These are phyloP conservation scores for Carcina quercana DNA, from an alignment of 2,888 invertebrate species.

Conservation along the genomic window DNA sequence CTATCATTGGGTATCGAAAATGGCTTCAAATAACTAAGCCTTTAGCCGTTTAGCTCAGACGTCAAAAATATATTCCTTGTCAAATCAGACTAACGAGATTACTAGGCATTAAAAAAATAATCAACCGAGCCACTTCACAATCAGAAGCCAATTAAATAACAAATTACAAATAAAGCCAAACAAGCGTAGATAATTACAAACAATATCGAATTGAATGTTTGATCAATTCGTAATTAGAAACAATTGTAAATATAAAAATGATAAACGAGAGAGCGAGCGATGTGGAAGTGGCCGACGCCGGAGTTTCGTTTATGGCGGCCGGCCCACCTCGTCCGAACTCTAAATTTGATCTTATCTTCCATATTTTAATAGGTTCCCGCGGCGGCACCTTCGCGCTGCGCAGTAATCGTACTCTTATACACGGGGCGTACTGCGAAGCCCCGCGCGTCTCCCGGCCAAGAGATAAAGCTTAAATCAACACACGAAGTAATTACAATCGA, in stretches of 20 bases:
- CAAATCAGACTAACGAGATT: too few relatives aligned
- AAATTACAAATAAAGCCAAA: constrained; percentile 61
- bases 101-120: too few relatives aligned
- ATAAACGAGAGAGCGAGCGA: constrained; percentile 46
- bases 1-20: too few relatives aligned
- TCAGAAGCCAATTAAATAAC: constrained; percentile 63
- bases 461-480: constrained; percentile 72
- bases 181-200: constrained; percentile 55
- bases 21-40: too few relatives aligned
- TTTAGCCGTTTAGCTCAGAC: too few relatives aligned
- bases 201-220: constrained; percentile 64
- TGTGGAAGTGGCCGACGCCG: constrained; percentile 52
- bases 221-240: constrained; percentile 66
- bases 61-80: too few relatives aligned
- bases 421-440: too few relatives aligned
- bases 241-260: constrained; percentile 65
- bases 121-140: constrained; percentile 46
- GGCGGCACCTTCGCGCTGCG: constrained; percentile 54
- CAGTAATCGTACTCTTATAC: constrained; percentile 62
- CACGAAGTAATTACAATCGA: constrained; percentile 68
- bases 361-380: constrained; percentile 72
- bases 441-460: constrained; percentile 36
- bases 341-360: constrained; percentile 68
- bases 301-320: constrained; percentile 59
- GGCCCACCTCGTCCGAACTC: constrained; percentile 63